Conservation (phyloP, 2,888 invertebrate species). For the Crocallis elinguaria region DNA sequence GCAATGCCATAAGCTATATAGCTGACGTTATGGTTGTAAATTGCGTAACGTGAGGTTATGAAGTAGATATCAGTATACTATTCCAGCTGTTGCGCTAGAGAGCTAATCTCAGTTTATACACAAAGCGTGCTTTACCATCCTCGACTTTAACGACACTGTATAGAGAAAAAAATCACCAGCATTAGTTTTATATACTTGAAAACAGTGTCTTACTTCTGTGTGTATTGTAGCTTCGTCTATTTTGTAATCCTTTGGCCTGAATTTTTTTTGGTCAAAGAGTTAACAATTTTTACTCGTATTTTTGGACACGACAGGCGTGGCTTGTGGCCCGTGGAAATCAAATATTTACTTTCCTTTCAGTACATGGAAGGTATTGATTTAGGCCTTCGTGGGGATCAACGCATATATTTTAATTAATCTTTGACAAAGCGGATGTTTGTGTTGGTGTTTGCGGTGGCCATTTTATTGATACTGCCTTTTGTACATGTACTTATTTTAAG, state of each 20-base stretch:
- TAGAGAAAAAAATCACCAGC: too few relatives aligned
- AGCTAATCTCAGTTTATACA: too few relatives aligned
- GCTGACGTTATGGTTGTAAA: too few relatives aligned
- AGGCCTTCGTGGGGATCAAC: slow-evolving; percentile 19
- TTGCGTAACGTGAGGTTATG: too few relatives aligned
- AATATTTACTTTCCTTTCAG: slow-evolving; percentile 13
- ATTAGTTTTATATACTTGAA: too few relatives aligned
- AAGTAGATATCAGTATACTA: too few relatives aligned
- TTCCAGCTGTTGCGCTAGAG: too few relatives aligned
- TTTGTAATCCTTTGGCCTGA: slow-evolving; percentile 1
- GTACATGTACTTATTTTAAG: neutral
- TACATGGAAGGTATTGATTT: slow-evolving; percentile 30
- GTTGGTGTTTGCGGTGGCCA: neutral
- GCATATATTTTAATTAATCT: slow-evolving; percentile 29
- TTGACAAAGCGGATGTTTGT: slow-evolving; percentile 1
- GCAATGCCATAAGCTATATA: too few relatives aligned
- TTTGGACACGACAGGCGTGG: slow-evolving; percentile 2
- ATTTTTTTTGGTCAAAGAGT: neutral
- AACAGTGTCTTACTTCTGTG: too few relatives aligned
- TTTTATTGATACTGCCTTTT: neutral
- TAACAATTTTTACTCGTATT: neutral
- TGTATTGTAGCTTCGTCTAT: too few relatives aligned
- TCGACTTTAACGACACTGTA: too few relatives aligned
- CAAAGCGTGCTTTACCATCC: too few relatives aligned
- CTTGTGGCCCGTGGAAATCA: slow-evolving; percentile 6